phyloP scores from a whole-genome alignment of 2,888 invertebrate species.

The Eristalinus sepulchralis region DNA sequence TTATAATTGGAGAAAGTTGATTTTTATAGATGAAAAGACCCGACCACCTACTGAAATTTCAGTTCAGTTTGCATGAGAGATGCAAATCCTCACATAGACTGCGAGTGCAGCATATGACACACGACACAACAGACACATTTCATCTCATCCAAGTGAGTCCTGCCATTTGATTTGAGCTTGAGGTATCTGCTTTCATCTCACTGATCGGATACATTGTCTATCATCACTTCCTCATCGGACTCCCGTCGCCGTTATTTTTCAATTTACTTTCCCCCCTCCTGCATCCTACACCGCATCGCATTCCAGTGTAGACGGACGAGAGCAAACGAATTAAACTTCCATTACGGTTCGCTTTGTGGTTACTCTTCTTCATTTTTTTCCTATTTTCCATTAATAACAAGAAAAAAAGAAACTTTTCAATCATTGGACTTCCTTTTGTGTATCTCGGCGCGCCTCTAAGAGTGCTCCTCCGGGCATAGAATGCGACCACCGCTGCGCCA shows the following conservation, averaged over 20 bases:
- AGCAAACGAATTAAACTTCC: constrained; percentile 41
- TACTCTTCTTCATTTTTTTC: constrained; percentile 18
- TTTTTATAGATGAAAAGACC: no score
- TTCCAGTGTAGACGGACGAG: neutral
- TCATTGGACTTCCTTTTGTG: constrained; percentile 47
- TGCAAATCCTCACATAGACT: no score
- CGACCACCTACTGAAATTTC: no score
- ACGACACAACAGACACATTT: neutral
- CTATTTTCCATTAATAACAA: constrained; percentile 15
- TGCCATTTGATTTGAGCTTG: neutral
- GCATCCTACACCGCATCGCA: neutral
- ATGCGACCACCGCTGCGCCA: constrained; percentile 19
- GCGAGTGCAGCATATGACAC: no score
- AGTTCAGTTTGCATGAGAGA: no score
- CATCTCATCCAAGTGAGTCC: neutral
- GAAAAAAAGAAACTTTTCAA: constrained; percentile 26
- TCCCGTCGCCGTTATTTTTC: constrained; percentile 53
- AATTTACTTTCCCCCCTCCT: constrained; percentile 54
- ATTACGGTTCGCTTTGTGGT: constrained; percentile 54
- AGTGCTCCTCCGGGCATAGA: neutral
- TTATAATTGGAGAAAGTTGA: no score
- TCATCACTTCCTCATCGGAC: constrained; percentile 26
- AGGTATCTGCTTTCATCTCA: neutral
- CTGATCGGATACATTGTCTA: neutral
- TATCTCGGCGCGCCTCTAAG: neutral